Evolutionary conservation across 2,113 vertebrate species (phyloP).

Genomic region (Orycteropus afer): DNA sequence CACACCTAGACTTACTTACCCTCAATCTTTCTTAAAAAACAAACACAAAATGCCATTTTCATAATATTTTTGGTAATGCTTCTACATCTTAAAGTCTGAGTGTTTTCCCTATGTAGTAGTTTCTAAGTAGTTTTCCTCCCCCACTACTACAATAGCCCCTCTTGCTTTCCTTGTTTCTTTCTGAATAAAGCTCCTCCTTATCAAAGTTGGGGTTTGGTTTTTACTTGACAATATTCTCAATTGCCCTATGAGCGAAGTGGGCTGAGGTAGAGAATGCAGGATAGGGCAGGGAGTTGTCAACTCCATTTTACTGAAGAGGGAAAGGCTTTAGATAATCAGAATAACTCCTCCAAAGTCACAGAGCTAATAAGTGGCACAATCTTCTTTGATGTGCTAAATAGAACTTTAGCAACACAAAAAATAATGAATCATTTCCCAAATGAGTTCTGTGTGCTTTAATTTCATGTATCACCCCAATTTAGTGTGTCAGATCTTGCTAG

Average conservation of each 20-base stretch:
- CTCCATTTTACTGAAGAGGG: not conserved
- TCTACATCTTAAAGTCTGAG: not conserved
- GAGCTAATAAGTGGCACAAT: slow-evolving; percentile 59
- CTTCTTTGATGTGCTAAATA: slow-evolving; percentile 69
- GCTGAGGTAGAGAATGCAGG: not conserved
- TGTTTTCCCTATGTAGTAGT: not conserved
- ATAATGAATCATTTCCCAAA: slow-evolving; percentile 59
- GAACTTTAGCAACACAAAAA: slow-evolving; percentile 50
- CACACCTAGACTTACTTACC: not conserved
- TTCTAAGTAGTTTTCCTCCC: not conserved
- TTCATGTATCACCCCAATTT: slow-evolving; percentile 62
- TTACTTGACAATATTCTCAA: not conserved
- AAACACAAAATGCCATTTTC: not conserved
- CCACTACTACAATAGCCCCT: not conserved
- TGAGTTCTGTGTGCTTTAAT: slow-evolving; percentile 58
- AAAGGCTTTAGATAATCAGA: slow-evolving; percentile 50
- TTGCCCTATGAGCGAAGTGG: not conserved
- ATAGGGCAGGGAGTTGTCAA: slow-evolving; percentile 7
- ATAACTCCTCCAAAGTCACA: slow-evolving; percentile 55
- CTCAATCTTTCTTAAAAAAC: not conserved
- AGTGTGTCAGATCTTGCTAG: slow-evolving; percentile 61
- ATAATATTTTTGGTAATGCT: not conserved
- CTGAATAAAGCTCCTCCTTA: not conserved
- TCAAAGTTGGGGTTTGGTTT: not conserved
- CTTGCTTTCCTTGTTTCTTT: not conserved